These are phyloP conservation scores for Pangasianodon hypophthalmus DNA, from an alignment of 2,113 vertebrate genomes.

Conservation along the genomic window DNA sequence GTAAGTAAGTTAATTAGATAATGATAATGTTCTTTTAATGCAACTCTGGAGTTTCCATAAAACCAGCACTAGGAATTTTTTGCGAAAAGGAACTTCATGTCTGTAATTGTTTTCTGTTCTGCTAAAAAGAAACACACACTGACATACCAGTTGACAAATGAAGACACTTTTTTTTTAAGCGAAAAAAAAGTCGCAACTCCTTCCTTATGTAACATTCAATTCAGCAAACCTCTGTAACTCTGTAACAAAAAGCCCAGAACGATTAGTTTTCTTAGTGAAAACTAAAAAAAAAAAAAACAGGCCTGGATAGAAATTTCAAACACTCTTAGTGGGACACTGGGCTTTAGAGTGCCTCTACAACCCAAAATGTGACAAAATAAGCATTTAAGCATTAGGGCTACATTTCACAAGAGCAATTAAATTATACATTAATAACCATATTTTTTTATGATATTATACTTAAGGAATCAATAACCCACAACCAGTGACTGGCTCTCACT, in stretches of 20 bases:
- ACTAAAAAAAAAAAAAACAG: background rate
- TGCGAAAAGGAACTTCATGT: constrained; percentile 7
- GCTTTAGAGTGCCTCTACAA: background rate
- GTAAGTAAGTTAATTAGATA: background rate
- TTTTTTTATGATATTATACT: background rate
- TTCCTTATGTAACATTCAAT: background rate
- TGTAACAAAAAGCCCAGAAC: background rate
- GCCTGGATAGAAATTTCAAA: background rate
- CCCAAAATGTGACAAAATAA: background rate
- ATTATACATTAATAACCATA: background rate
- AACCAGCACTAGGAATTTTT: background rate
- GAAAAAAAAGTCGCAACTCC: too few species aligned
- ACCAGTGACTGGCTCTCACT: background rate
- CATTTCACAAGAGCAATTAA: background rate
- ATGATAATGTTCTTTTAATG: background rate
- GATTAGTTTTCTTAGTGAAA: background rate
- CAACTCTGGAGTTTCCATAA: background rate
- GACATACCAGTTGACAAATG: background rate
- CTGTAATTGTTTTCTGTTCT: constrained; percentile 10
- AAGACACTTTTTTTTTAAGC: background rate
- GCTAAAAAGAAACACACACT: background rate
- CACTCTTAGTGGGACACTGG: background rate
- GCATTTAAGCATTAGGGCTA: background rate
- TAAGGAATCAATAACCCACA: background rate
- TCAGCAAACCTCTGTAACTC: background rate